phyloP scores from a whole-genome alignment of 2,113 vertebrate species.

The Garra rufa region DNA sequence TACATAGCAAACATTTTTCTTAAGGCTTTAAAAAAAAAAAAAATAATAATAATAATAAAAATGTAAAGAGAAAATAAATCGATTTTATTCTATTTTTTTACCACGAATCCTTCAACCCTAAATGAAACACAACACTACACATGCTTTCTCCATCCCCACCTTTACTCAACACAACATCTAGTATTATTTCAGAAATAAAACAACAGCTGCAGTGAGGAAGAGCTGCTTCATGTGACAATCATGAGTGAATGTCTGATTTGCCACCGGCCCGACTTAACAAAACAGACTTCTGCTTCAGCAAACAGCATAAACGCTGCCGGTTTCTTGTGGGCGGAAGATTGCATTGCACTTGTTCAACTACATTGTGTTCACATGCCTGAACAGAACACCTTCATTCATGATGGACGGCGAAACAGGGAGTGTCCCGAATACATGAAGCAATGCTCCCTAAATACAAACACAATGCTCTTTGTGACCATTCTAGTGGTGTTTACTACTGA shows the following conservation, averaged over 20 bases:
- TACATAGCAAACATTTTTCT: no score
- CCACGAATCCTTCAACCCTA: neutral
- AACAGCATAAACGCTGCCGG: neutral
- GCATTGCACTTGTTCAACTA: slow-evolving; percentile 11
- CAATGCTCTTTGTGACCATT: neutral
- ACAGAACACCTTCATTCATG: neutral
- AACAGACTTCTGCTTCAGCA: neutral
- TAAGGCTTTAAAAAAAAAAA: no score
- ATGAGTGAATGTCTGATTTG: neutral
- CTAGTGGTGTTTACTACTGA: neutral
- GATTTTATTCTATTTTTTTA: no score
- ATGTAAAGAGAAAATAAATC: no score
- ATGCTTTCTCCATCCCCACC: neutral
- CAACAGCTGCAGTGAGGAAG: neutral
- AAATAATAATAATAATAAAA: neutral
- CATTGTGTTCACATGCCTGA: slow-evolving; percentile 1
- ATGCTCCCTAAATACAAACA: slow-evolving; percentile 21
- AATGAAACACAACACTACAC: no score
- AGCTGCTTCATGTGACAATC: neutral
- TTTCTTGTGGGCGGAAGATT: neutral
- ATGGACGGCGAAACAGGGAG: neutral
- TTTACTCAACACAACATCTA: neutral
- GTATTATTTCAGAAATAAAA: neutral
- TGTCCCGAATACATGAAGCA: neutral
- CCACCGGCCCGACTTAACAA: neutral